Percentiles rank a stretch among this genome's conserved stretches.
Evolutionary conservation across 2,888 invertebrate species (phyloP).

Genomic region (Therioaphis trifolii): DNA sequence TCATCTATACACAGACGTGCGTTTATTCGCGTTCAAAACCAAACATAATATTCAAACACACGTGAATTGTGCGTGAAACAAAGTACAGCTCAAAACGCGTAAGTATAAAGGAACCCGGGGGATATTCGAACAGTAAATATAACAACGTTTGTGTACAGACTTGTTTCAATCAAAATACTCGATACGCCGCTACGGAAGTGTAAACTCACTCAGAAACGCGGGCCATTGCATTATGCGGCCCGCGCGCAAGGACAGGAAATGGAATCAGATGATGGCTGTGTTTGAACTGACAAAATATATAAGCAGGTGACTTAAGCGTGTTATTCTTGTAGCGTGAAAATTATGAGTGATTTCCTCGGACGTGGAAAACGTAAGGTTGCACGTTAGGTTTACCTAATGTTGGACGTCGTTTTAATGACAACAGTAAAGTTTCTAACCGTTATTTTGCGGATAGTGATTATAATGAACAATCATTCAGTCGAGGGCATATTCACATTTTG

Average conservation of each 20-base stretch:
- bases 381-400: no score
- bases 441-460: no score
- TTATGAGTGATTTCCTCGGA: no score
- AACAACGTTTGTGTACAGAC: neutral
- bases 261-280: neutral
- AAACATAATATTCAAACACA: neutral
- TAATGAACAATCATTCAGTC: no score
- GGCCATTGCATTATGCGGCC: neutral
- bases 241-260: no score
- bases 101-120: neutral
- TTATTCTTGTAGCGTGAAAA: no score
- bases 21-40: neutral
- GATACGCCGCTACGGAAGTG: neutral
- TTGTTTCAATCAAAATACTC: neutral
- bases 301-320: no score
- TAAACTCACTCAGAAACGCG: neutral
- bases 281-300: neutral
- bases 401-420: no score
- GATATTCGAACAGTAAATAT: neutral
- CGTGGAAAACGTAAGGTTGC: no score
- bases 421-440: no score
- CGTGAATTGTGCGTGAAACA: neutral
- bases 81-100: neutral
- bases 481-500: no score
- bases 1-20: neutral